A percentile compares a stretch with the other conserved stretches of the same genome.
phyloP scores from a whole-genome alignment of 2,888 invertebrate species.

The Dendrolimus pini region DNA sequence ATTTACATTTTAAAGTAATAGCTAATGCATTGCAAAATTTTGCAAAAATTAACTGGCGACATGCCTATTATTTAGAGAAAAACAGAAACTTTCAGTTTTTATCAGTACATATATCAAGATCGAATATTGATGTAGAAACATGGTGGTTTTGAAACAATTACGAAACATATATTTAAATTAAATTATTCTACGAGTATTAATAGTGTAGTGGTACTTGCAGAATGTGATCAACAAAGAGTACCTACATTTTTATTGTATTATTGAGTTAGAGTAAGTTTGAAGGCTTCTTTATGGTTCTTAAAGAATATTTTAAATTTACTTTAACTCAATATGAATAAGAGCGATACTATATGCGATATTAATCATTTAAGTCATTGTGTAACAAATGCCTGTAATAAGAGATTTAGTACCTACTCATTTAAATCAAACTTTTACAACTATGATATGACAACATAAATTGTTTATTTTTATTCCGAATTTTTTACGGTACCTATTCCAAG shows the following conservation, averaged over 20 bases:
- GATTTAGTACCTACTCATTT: too few relatives aligned
- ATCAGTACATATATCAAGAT: background rate
- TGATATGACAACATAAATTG: too few relatives aligned
- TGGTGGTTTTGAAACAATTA: background rate
- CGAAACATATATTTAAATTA: background rate
- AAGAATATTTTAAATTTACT: too few relatives aligned
- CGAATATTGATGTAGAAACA: background rate
- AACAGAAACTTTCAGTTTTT: background rate
- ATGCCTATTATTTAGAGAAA: conserved; percentile 6
- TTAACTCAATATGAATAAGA: background rate
- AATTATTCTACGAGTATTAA: background rate
- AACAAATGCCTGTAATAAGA: too few relatives aligned
- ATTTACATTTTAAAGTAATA: conserved; percentile 5
- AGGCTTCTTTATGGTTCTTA: too few relatives aligned
- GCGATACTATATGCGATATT: background rate
- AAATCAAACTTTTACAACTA: too few relatives aligned
- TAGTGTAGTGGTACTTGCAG: background rate
- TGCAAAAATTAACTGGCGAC: conserved; percentile 21
- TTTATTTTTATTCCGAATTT: too few relatives aligned
- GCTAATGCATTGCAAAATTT: background rate
- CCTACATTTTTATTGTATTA: background rate
- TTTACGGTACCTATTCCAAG: too few relatives aligned
- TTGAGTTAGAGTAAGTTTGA: background rate
- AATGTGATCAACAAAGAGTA: too few relatives aligned
- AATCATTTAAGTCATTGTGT: background rate